phyloP scores from a whole-genome alignment of 2,797 vertebrate species.

The Clarias platycephalus region DNA sequence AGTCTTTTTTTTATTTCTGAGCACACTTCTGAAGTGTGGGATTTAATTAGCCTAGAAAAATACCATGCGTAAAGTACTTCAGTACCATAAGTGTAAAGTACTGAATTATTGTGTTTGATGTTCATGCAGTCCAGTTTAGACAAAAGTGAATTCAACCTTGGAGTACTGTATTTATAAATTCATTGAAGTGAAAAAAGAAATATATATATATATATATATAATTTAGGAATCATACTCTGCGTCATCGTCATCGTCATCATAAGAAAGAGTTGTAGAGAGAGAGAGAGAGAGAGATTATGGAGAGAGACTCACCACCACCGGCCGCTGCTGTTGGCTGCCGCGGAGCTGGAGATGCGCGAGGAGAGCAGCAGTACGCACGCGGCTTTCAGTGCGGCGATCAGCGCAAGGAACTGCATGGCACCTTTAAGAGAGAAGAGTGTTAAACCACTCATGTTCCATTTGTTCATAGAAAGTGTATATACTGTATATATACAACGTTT shows the following conservation, averaged over 20 bases:
- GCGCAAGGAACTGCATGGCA: conserved; percentile 25
- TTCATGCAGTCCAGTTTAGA: neutral
- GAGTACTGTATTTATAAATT: neutral
- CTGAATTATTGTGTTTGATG: neutral
- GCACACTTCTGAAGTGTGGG: neutral
- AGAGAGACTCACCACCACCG: conserved; percentile 24
- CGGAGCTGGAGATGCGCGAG: conserved; percentile 26
- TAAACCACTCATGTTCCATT: neutral
- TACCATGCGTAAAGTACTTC: too few species aligned
- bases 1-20: neutral
- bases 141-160: neutral
- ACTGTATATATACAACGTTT: too few species aligned
- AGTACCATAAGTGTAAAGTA: conserved; percentile 1
- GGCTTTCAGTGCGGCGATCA: conserved; percentile 20
- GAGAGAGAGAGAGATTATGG: neutral
- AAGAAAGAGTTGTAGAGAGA: neutral
- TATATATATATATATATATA: too few species aligned
- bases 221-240: neutral
- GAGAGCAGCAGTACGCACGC: conserved; percentile 27
- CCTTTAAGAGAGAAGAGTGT: neutral
- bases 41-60: neutral
- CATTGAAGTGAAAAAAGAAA: neutral
- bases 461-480: too few species aligned
- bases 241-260: neutral
- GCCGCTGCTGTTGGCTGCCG: conserved; percentile 28